phyloP scores from a whole-genome alignment of 2,888 invertebrate genomes.

The Cheilosia variabilis region DNA sequence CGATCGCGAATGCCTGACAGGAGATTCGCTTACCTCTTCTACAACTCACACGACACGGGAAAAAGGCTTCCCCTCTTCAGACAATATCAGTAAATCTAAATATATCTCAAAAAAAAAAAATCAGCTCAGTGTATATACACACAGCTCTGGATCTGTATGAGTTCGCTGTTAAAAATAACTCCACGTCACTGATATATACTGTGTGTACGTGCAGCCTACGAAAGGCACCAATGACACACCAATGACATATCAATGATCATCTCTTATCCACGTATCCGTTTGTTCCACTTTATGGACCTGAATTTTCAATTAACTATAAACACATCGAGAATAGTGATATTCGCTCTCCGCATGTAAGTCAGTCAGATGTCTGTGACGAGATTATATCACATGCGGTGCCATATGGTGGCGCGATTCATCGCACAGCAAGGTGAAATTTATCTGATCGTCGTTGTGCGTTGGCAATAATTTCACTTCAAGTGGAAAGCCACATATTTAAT shows the following conservation, averaged over 20 bases:
- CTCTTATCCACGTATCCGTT: conserved; percentile 68
- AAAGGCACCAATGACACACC: conserved; percentile 61
- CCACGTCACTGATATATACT: conserved; percentile 20
- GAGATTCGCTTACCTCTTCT: too few relatives aligned
- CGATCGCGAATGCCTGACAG: too few relatives aligned
- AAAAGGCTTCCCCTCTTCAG: too few relatives aligned
- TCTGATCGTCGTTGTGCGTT: conserved; percentile 11
- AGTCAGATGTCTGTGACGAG: conserved; percentile 68
- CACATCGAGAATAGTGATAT: conserved; percentile 58
- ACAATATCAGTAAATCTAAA: too few relatives aligned
- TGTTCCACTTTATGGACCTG: conserved; percentile 73
- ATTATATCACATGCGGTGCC: conserved; percentile 71
- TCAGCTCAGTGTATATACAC: not conserved
- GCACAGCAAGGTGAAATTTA: conserved; percentile 66
- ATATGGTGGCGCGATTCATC: conserved; percentile 62
- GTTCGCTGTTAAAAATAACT: conserved; percentile 7
- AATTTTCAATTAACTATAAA: conserved; percentile 72
- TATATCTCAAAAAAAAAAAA: not conserved
- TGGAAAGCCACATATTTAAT: not conserved
- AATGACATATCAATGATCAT: conserved; percentile 71
- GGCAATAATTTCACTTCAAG: conserved; percentile 53
- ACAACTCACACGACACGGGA: too few relatives aligned
- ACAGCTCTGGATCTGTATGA: not conserved
- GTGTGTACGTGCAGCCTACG: conserved; percentile 45
- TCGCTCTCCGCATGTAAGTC: conserved; percentile 47